Evolutionary conservation across 2,797 vertebrate species (phyloP), one percentile per base, ranked within the genome.

Genomic region (Scyliorhinus canicula): DNA sequence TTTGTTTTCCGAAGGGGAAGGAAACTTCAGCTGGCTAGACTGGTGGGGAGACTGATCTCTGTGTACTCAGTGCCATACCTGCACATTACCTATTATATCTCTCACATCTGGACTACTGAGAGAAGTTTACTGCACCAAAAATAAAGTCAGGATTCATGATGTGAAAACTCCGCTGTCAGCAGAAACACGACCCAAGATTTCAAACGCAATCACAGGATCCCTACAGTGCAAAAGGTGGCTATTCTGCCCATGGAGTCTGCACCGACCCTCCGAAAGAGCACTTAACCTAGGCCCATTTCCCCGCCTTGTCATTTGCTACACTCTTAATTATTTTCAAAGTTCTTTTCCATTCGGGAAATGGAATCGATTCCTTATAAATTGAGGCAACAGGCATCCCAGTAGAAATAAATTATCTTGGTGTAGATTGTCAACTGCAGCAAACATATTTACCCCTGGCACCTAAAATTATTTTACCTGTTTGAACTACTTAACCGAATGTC

Each of bases 61-160:
- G 96, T 95, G 96, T 96, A 96, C 93, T 96, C 77, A 95, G 85
- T 47, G 95, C 96, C 96, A 96, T 97, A 97, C 96, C 97, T 97
- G 96, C 90, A 95, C 96, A 96, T 35, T 71, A 94, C 93, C 93
- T 94, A 94, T 94, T 71, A 94, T 94, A 94, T 55, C 67, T 74
- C 96, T 96, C 97, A 97, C 97, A 97, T 96, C 95, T 96, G 96
- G 97, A 96, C 97, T 97, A 96, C 97, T 97, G 96, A 96, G 97
- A 97, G 97, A 69, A 74, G 88, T 65, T 44, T 91, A 65, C 88
- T 28, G 35, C 24, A 94, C 96, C 96, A 95, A 95, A 91, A 95
- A 96, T 93, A 94, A 26, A 95, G 96, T 95, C 96, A 95, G 95
- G 95, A 96, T 95, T 96, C 96, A 97, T 97, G 95, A 96, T 96